Evolutionary conservation across 2,888 invertebrate species (phyloP).

Genomic region (Copidosoma aretas): DNA sequence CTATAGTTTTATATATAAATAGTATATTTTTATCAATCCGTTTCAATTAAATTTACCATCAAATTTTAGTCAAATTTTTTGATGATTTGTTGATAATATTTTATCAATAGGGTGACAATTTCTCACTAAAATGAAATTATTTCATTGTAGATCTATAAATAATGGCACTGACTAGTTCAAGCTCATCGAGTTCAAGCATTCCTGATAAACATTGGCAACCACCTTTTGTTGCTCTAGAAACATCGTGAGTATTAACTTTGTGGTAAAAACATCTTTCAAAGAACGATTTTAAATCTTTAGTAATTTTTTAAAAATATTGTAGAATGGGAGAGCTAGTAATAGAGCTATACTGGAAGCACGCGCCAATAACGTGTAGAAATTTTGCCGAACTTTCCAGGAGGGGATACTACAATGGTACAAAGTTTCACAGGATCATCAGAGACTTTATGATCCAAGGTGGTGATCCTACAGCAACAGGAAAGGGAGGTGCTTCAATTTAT

Average conservation of each 20-base stretch:
- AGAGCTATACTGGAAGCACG: constrained; percentile 98
- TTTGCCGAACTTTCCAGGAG: constrained; percentile 93
- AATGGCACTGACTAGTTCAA: constrained; percentile 28
- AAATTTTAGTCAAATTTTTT: no score
- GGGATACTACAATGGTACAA: constrained; percentile 95
- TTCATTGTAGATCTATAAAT: not conserved
- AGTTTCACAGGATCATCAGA: constrained; percentile 94
- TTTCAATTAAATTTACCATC: no score
- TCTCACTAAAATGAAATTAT: no score
- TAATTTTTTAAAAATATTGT: constrained; percentile 49
- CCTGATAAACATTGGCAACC: constrained; percentile 92
- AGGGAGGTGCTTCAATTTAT: constrained; percentile 96
- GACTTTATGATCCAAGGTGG: constrained; percentile 96
- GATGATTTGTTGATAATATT: no score
- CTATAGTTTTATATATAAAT: no score
- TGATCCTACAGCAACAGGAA: constrained; percentile 96
- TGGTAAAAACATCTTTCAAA: not conserved
- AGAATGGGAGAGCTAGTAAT: constrained; percentile 92
- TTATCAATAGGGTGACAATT: no score
- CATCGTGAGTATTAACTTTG: constrained; percentile 71
- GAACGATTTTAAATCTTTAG: not conserved
- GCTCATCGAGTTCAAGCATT: constrained; percentile 69
- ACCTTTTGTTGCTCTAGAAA: constrained; percentile 80
- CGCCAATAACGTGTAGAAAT: constrained; percentile 96
- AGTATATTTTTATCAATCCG: no score